These are phyloP conservation scores for Pampusana beccarii DNA, from an alignment of 2,113 vertebrate genomes.

Conservation along the genomic window DNA sequence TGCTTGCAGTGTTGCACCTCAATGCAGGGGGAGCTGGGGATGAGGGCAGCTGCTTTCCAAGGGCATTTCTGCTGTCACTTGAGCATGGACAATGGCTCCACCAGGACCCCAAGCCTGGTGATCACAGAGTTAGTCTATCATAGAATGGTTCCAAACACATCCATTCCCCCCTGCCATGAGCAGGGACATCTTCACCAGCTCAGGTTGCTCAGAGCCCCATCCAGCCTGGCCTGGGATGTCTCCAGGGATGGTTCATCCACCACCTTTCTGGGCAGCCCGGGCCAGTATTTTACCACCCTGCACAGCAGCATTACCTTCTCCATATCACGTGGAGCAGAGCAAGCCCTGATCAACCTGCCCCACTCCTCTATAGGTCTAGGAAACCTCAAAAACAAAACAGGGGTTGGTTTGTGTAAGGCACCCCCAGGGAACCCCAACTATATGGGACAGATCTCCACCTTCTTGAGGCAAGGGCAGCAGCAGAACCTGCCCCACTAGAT, in stretches of 20 bases:
- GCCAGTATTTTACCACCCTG: too few species aligned
- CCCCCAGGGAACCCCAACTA: background rate
- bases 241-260: too few species aligned
- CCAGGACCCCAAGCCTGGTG: too few species aligned
- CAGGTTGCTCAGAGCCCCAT: too few species aligned
- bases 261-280: too few species aligned
- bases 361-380: background rate
- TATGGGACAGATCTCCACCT: too few species aligned
- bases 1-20: background rate
- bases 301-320: background rate
- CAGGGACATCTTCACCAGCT: too few species aligned
- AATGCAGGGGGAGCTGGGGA: background rate
- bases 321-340: background rate
- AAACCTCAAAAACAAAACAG: background rate
- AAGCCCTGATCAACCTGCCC: background rate
- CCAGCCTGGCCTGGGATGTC: too few species aligned
- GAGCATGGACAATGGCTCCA: fast-evolving
- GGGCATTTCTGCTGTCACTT: background rate
- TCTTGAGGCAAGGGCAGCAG: background rate
- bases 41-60: background rate
- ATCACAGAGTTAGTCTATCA: background rate
- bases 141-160: too few species aligned
- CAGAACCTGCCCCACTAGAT: too few species aligned
- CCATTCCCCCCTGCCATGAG: too few species aligned
- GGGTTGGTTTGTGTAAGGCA: background rate